Conservation (phyloP, 2,888 invertebrate species). For the Ceratothoa steindachneri region DNA sequence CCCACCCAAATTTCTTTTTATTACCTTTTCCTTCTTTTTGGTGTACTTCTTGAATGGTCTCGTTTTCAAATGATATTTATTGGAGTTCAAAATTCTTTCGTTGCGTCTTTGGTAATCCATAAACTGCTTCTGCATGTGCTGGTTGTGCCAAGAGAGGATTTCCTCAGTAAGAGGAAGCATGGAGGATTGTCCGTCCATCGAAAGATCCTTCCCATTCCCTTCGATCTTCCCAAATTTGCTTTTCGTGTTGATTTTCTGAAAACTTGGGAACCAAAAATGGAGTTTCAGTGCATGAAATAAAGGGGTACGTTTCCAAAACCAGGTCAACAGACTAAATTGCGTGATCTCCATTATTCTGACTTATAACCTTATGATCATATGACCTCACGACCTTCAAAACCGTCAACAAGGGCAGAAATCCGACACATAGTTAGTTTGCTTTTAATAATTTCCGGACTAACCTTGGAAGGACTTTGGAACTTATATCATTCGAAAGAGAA, state of each 20-base stretch:
- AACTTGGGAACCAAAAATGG: background rate
- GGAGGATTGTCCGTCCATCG: conserved; percentile 20
- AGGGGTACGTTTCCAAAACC: background rate
- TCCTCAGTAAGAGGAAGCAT: conserved; percentile 37
- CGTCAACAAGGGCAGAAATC: too few species aligned
- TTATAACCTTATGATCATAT: too few species aligned
- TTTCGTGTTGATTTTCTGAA: background rate
- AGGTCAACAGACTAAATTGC: too few species aligned
- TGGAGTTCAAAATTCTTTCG: background rate
- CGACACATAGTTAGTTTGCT: too few species aligned
- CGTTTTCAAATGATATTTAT: conserved; percentile 26
- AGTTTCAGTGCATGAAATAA: background rate
- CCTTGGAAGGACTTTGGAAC: too few species aligned
- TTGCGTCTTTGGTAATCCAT: conserved; percentile 31
- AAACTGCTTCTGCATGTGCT: conserved; percentile 46
- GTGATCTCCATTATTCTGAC: too few species aligned
- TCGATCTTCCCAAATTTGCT: background rate
- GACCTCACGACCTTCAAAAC: too few species aligned
- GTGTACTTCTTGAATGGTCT: conserved; percentile 25
- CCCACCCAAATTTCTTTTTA: too few species aligned
- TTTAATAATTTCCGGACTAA: too few species aligned
- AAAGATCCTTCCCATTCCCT: conserved; percentile 23
- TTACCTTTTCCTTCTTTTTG: conserved; percentile 25
- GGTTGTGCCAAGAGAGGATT: conserved; percentile 32
- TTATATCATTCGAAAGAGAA: too few species aligned